These are phyloP conservation scores for Nudaria mundana DNA, from an alignment of 2,888 invertebrate genomes.

Conservation along the genomic window DNA sequence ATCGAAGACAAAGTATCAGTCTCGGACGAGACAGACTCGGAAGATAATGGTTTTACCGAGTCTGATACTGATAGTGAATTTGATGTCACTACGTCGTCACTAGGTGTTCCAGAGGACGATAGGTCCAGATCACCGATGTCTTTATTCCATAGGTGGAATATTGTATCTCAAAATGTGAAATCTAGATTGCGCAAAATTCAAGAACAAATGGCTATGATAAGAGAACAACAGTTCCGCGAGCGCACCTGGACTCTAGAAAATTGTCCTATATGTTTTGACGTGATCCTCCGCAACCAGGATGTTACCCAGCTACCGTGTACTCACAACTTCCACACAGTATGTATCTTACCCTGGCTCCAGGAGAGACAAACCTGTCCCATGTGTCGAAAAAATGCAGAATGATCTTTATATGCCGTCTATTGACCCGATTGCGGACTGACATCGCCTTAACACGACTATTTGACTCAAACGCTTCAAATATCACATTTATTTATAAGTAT, in stretches of 20 bases:
- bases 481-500: no score
- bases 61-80: conserved; percentile 27
- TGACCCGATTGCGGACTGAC: no score
- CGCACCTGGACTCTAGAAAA: conserved; percentile 63
- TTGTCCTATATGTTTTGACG: conserved; percentile 71
- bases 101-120: conserved; percentile 30
- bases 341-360: conserved; percentile 68
- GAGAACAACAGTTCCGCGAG: conserved; percentile 47
- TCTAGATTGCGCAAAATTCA: no score
- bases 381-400: conserved; percentile 62
- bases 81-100: conserved; percentile 42
- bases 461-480: no score
- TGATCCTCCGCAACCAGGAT: conserved; percentile 56
- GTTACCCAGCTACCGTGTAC: conserved; percentile 59
- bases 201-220: conserved; percentile 30
- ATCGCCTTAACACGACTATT: no score
- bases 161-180: no score
- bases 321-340: conserved; percentile 65
- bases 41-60: no score
- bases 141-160: conserved; percentile 9
- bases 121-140: conserved; percentile 8
- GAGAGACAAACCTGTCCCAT: conserved; percentile 68
- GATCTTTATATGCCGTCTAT: no score
- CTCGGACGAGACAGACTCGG: conserved; percentile 3
- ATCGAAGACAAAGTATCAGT: background rate